Base-by-base conservation (phyloP, 2,113 vertebrate genomes). In the Pelecanus crispus region DNA sequence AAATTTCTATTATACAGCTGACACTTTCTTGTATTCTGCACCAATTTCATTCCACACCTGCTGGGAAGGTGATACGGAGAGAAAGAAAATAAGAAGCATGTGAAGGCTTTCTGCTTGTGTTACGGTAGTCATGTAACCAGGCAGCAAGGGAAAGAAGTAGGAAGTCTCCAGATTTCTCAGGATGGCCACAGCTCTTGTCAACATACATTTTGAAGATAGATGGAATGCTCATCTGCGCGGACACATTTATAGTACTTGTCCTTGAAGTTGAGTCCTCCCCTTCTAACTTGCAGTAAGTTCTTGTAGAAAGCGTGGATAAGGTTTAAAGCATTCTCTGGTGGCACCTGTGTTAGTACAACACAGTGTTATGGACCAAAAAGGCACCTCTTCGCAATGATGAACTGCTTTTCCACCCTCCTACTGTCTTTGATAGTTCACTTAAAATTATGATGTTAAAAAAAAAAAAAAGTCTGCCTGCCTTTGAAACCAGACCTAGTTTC, bases 171-270 rank as follows among this genome's bases (percentile, higher is more conserved):
- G 22, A 34, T 74, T 81, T 56, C 58, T 90, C 21, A 47, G 62
- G 90, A 52, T 3, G 25, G 29, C 68, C 56, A 75, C 68, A 93
- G 90, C 63, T 84, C 68, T 59, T 78, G 52, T 26, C 82, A 65
- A 97, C 96, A 26, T 86, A 98, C 98, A 32, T 96, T 97, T 93
- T 98, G 98, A 67, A 96, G 97, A 75, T 97, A 98, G 81, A 98
- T 96, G 65, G 98, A 98, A 81, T 83, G 88, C 20, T 97, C 94
- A 93, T 98, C 98, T 10, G 97, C 96, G 7, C 97, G 97, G 59
- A 98, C 92, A 86, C 98, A 98, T 66, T 75, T 97, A 66, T 98
- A 98, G 62, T 92, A 53, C 59, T 96, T 96, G 40, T 98, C 96
- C 83, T 93, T 96, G 85, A 98, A 98, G 93, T 47, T 92, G 25